Base-by-base conservation (phyloP, 2,888 invertebrate species). In the Apamea anceps region DNA sequence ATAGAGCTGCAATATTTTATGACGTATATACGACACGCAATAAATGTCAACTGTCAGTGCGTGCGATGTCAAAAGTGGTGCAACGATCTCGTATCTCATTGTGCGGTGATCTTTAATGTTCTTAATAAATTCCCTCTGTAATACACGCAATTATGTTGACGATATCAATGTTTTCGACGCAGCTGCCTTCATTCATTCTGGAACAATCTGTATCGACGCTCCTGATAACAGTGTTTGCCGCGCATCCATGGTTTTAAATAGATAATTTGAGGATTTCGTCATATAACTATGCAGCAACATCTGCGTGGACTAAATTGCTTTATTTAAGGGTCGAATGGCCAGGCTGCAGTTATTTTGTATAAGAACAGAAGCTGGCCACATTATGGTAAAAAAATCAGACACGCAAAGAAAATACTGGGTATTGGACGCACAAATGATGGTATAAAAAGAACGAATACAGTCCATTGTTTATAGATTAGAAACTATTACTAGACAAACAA, bases 1-100 rank as follows among this genome's bases (percentile, higher is more conserved):
- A 45, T 74, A 72, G 42, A 60, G 42, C 48, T 72, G 66, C 54
- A 72, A 67, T 67, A 57, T 68, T 78, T 70, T 75, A 60, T 76
- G 65, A 80, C 65, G n/a, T 75, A 15, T 63, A 87, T 68, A 76
- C 67, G 77, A 80, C 77, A 77, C 51, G 73, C 72, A 70, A 82
- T 73, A 76, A 85, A 88, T 85, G 83, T 80, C 80, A 83, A 72
- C 63, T 75, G 82, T 75, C 78, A 74, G 60, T 57, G 65, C 57
- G n/a, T 75, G 66, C 13, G 45, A 54, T 77, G 76, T 76, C 84
- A 79, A 62, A 75, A 75, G 63, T 73, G 48, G 6, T 65, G 62
- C 60, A 68, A 67, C 45, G 84, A 71, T 86, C 87, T 72, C 21
- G 65, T 86, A 79, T 85, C 70, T 72, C 32, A 84, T 86, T 85